Evolutionary conservation across 2,113 vertebrate genomes (phyloP).

Genomic region (Protomyctophum bolini): DNA sequence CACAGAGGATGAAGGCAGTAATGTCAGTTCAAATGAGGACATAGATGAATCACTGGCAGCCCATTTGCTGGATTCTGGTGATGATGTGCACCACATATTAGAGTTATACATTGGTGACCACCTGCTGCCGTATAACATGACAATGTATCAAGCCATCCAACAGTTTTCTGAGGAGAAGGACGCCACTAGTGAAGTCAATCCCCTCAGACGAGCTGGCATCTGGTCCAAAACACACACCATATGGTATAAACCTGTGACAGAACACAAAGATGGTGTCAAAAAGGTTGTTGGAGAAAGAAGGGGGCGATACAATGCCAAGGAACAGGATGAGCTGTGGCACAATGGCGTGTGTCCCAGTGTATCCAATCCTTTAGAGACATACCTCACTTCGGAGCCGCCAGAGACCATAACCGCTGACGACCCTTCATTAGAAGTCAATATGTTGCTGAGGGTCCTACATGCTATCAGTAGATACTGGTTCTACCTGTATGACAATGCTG

Average conservation of each 20-base stretch:
- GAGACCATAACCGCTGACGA: conserved; percentile 98
- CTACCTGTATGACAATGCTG: conserved; percentile 95
- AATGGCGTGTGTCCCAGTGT: conserved; percentile 94
- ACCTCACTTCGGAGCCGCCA: conserved; percentile 91
- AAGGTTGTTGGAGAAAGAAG: conserved; percentile 95
- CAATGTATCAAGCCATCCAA: conserved; percentile 96
- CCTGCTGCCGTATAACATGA: conserved; percentile 97
- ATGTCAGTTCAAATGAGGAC: conserved; percentile 98
- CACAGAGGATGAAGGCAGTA: conserved; percentile 97
- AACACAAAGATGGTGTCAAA: conserved; percentile 95
- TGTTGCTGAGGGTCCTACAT: conserved; percentile 96
- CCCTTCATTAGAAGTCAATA: conserved; percentile 95
- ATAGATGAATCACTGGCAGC: conserved; percentile 99
- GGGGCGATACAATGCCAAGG: conserved; percentile 96
- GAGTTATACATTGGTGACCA: conserved; percentile 98
- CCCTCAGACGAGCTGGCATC: conserved; percentile 95
- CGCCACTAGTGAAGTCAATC: conserved; percentile 97
- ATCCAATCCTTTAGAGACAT: conserved; percentile 92
- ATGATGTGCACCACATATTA: conserved; percentile 89
- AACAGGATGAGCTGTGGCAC: conserved; percentile 98
- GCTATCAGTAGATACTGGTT: conserved; percentile 99
- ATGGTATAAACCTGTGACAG: conserved; percentile 98
- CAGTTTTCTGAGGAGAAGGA: conserved; percentile 97
- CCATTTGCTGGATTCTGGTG: conserved; percentile 98
- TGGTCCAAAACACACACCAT: conserved; percentile 99